Base-by-base conservation (phyloP, 2,797 vertebrate genomes). In the Chiloscyllium punctatum region DNA sequence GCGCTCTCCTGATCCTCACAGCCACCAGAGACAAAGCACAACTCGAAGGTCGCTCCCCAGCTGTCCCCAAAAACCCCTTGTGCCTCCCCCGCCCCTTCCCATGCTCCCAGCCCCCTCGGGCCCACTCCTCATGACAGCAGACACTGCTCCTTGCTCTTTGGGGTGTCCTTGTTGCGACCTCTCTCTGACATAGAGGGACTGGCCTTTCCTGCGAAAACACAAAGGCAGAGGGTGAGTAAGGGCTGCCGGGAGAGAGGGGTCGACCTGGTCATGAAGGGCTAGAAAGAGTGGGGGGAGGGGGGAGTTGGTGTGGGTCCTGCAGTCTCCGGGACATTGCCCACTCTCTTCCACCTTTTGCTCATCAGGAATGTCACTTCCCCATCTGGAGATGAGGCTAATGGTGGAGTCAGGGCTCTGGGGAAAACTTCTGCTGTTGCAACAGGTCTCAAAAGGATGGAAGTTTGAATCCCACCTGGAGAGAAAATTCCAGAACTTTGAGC, bases 121-220 rank as follows among this genome's bases (percentile, higher is more conserved):
- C 8, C 37, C 5, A 0, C 95, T 86, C 90, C 97, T 97, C 69
- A 27, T 96, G 95, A 96, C 68, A n/a, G 21, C 1, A 8, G 96
- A 68, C 96, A 96, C 0, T 97, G 97, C 16, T 97, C 97, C 0
- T 96, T 96, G 91, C 96, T 97, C 96, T 97, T 97, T 9, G 96
- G 96, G 72, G 96, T 96, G 87, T 96, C 95, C 92, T 96, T 96
- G 96, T 96, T 96, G 96, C 96, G 96, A 95, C 96, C 92, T 68
- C 96, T 96, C 7, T 96, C 97, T 48, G 96, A 95, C 0, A 95
- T 95, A 0, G 96, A n/a, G 16, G 97, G 96, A 71, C 96, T 96
- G 96, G 97, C 97, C 96, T 96, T 86, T 96, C 96, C 96, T 68
- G 97, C 96, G 94, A 95, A 96, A 53, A 74, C 69, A 30, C 23